Base-by-base conservation (phyloP, 2,888 invertebrate species). In the Troides oblongomaculatus region DNA sequence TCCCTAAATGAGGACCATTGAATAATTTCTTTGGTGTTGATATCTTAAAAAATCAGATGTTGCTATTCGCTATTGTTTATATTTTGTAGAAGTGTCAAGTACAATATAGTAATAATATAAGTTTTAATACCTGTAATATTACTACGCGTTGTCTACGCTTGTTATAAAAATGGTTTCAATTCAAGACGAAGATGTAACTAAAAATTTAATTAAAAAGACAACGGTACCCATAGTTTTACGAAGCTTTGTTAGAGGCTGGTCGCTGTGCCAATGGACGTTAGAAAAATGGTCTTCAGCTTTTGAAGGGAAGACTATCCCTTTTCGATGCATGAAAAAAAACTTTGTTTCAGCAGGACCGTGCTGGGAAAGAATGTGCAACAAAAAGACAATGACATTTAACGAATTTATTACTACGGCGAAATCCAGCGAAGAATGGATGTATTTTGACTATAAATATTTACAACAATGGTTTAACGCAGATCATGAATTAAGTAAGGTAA, bases 371-470 rank as follows among this genome's bases (percentile, higher is more conserved):
- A 93, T 93, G 63, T 96, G 97, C 77, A 81, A 84, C n/a, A 88
- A 86, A 56, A 86, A 93, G 66, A 82, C 88, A 50, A 93, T 95
- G 82, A 94, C 94, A 2, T 94, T 97, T 76, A 83, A 87, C 69
- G 93, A 95, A 66, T 97, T 98, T 85, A 74, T 95, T 1, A 80
- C 90, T 12, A 79, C 83, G 39, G 78, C 80, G 43, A 74, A 84
- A 18, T 78, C 85, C 36, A 84, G 81, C 64, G 79, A 93, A 4
- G 92, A 94, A 74, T 97, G 97, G 95, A 93, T 95, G 86, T 97
- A 97, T 86, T 96, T 96, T 86, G 97, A 97, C 87, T 97, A 97
- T 82, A 97, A 97, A 88, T 95, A 97, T 84, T 93, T 97, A 85
- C 93, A 94, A 72, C 94, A 95, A 71, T 94, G 96, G 94, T 95